A percentile compares a stretch with the other conserved stretches of the same genome.
Conservation (phyloP, 2,113 vertebrate genomes). For the Hiodon alosoides region DNA sequence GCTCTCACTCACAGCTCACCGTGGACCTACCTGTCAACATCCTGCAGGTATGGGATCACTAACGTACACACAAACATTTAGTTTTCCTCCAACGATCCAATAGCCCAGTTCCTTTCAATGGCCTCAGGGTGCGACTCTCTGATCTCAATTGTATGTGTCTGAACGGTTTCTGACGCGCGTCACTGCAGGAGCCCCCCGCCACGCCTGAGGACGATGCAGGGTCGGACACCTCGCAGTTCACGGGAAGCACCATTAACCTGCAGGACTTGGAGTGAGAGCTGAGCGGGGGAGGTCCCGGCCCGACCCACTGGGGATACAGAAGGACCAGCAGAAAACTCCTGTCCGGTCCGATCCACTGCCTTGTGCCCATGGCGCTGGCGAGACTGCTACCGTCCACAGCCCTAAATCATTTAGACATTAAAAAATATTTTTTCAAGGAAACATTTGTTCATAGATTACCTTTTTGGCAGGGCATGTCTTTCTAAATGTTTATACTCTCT, state of each 20-base stretch:
- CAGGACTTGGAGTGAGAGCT: slow-evolving; percentile 78
- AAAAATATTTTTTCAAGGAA: slow-evolving; percentile 16
- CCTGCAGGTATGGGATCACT: slow-evolving; percentile 71
- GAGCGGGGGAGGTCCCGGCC: slow-evolving; percentile 26
- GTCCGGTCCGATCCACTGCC: not conserved
- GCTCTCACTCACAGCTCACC: slow-evolving; percentile 78
- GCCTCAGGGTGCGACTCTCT: not conserved
- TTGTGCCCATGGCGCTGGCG: not conserved
- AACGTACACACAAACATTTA: not conserved
- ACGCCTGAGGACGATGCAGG: slow-evolving; percentile 74
- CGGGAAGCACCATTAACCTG: slow-evolving; percentile 89
- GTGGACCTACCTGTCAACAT: slow-evolving; percentile 85
- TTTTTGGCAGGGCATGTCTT: slow-evolving; percentile 22
- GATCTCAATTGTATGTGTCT: not conserved
- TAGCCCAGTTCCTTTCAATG: not conserved
- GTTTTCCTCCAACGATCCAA: not conserved
- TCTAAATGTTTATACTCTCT: slow-evolving; percentile 18
- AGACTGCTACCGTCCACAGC: no score
- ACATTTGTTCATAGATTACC: slow-evolving; percentile 19
- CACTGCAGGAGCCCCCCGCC: slow-evolving; percentile 74
- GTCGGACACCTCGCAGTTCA: slow-evolving; percentile 78
- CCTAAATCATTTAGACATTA: not conserved
- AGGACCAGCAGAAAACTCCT: not conserved
- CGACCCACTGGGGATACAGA: not conserved
- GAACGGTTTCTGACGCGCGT: not conserved